Conservation (phyloP, 2,113 vertebrate species). For the Eublepharis macularius region DNA sequence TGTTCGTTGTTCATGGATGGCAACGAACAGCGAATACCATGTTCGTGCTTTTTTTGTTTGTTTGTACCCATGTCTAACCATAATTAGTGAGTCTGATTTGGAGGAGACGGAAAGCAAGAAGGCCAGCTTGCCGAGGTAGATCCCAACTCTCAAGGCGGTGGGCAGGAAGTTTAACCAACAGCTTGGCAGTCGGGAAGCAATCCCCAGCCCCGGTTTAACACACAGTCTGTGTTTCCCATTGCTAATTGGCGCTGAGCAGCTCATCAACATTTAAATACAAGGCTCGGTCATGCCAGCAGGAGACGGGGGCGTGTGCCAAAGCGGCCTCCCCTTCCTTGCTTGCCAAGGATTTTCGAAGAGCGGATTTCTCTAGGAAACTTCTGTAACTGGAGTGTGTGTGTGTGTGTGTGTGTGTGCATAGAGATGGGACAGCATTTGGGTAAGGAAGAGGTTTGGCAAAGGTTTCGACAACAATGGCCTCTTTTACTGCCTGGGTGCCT, state of each 20-base stretch:
- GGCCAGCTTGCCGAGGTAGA: slow-evolving; percentile 48
- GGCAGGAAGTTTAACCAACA: slow-evolving; percentile 68
- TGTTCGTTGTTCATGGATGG: too few relatives aligned
- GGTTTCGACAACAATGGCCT: slow-evolving; percentile 36
- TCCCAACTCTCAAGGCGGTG: slow-evolving; percentile 58
- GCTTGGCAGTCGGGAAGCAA: slow-evolving; percentile 65
- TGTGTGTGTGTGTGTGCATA: too few relatives aligned
- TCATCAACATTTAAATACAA: slow-evolving; percentile 83
- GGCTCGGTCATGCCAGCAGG: slow-evolving; percentile 82
- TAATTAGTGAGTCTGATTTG: not conserved
- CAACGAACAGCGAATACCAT: too few relatives aligned
- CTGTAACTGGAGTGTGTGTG: slow-evolving; percentile 73
- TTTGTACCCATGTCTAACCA: too few relatives aligned
- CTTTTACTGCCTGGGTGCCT: not conserved
- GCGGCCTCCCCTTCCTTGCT: slow-evolving; percentile 74
- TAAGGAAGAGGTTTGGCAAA: not conserved
- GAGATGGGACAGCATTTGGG: not conserved
- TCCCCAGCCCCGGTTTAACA: slow-evolving; percentile 77
- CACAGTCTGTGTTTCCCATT: slow-evolving; percentile 78
- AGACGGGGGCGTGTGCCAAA: slow-evolving; percentile 78
- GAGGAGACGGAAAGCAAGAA: not conserved
- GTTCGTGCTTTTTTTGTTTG: too few relatives aligned
- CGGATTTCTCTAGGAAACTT: slow-evolving; percentile 83
- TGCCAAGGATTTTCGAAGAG: slow-evolving; percentile 84
- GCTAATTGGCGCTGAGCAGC: slow-evolving; percentile 80